Percentiles rank a stretch among this genome's conserved stretches.
Evolutionary conservation across 2,888 invertebrate species (phyloP).

Genomic region (Chydorus sphaericus): DNA sequence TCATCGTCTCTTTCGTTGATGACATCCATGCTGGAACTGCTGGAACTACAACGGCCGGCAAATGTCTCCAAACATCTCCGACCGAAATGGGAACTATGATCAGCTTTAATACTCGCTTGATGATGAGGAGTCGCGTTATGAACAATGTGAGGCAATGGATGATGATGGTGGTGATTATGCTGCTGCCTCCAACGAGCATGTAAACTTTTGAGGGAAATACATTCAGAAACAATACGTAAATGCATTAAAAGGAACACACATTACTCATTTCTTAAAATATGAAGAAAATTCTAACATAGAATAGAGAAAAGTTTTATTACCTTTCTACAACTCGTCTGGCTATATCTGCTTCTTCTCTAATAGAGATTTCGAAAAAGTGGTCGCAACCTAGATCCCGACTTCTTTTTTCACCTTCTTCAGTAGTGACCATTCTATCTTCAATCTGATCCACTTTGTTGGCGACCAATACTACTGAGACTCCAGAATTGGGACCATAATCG

Average conservation of each 20-base stretch:
- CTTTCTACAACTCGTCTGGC: constrained; percentile 26
- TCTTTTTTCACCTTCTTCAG: constrained; percentile 35
- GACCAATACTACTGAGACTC: constrained; percentile 53
- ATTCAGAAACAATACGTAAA: no score
- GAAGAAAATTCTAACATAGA: no score
- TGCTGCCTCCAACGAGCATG: background rate
- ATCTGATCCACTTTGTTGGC: constrained; percentile 66
- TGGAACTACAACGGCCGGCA: background rate
- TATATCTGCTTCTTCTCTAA: constrained; percentile 67
- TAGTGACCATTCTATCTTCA: constrained; percentile 40
- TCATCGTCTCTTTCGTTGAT: constrained; percentile 8
- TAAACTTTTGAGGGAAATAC: no score
- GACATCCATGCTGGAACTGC: constrained; percentile 8
- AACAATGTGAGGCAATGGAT: background rate
- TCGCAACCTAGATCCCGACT: constrained; percentile 65
- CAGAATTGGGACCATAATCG: background rate
- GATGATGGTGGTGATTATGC: background rate
- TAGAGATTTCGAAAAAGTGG: constrained; percentile 72
- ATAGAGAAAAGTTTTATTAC: background rate
- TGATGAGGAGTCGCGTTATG: background rate
- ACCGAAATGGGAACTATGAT: background rate
- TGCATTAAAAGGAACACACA: no score
- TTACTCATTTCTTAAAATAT: no score
- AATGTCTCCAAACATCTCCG: constrained; percentile 5
- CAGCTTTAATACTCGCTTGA: background rate